A percentile compares a stretch with the other conserved stretches of the same genome.
Conservation (phyloP, 2,113 vertebrate genomes). For the Seriola rivoliana region DNA sequence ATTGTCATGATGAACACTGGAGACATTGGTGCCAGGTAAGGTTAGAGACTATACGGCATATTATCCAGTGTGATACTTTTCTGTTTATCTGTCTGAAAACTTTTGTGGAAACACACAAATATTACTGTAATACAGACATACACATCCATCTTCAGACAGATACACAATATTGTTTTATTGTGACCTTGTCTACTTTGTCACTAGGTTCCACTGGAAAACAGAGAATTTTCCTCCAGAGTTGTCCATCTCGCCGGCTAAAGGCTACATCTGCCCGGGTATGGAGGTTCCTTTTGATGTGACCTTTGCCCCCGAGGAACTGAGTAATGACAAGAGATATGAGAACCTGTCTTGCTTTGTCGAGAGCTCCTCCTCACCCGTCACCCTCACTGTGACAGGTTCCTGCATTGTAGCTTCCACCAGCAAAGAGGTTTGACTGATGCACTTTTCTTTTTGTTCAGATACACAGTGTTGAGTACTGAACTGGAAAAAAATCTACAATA, state of each 20-base stretch:
- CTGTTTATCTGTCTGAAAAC: not conserved
- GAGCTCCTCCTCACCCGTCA: conserved; percentile 75
- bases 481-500: not conserved
- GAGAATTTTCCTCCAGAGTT: conserved; percentile 84
- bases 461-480: not conserved
- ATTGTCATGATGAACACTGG: conserved; percentile 87
- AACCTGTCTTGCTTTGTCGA: conserved; percentile 86
- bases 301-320: conserved; percentile 85
- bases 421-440: conserved; percentile 85
- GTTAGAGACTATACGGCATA: not conserved
- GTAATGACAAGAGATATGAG: conserved; percentile 80
- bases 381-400: conserved; percentile 86
- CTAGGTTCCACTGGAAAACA: conserved; percentile 90
- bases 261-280: conserved; percentile 87
- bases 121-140: not conserved
- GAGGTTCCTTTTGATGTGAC: conserved; percentile 85
- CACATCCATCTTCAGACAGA: not conserved
- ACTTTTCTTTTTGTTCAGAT: not conserved
- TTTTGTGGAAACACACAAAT: no score
- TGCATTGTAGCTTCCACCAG: conserved; percentile 79
- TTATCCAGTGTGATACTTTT: not conserved
- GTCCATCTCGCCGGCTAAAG: conserved; percentile 85
- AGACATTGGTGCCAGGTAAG: conserved; percentile 87
- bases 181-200: not conserved
- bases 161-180: not conserved